Evolutionary conservation across 2,113 vertebrate genomes (phyloP).

Genomic region (Capreolus pygargus): DNA sequence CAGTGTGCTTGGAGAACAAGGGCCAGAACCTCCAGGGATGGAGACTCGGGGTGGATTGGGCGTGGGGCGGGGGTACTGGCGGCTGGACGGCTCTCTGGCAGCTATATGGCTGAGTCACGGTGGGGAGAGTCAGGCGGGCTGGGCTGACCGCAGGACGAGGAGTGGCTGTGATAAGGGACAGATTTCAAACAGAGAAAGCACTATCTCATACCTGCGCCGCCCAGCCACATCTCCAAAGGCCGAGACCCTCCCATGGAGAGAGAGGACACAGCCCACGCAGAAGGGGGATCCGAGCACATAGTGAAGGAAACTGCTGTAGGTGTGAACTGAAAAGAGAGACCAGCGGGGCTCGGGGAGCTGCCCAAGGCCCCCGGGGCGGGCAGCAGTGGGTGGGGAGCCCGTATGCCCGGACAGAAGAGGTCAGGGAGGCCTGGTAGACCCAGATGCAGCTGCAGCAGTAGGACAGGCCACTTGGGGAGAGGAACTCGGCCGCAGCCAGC

Average conservation of each 20-base stretch:
- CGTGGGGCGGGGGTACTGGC: fast-evolving
- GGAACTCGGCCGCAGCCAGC: fast-evolving
- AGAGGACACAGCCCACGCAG: fast-evolving
- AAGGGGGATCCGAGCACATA: fast-evolving
- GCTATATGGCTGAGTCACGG: not conserved
- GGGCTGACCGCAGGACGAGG: not conserved
- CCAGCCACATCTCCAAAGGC: not conserved
- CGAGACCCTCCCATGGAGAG: not conserved
- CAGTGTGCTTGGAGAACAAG: not conserved
- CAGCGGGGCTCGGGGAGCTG: fast-evolving
- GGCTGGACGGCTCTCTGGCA: fast-evolving
- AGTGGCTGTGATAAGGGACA: not conserved
- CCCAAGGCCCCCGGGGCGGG: not conserved
- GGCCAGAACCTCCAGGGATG: not conserved
- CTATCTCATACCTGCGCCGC: fast-evolving
- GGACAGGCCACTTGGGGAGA: not conserved
- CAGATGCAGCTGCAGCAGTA: fast-evolving
- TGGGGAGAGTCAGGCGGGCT: fast-evolving
- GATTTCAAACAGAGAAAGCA: not conserved
- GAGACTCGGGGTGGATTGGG: not conserved
- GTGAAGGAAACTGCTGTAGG: not conserved
- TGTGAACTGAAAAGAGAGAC: not conserved
- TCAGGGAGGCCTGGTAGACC: not conserved
- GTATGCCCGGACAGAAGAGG: fast-evolving
- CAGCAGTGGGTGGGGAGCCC: not conserved